A percentile compares a stretch with the other conserved stretches of the same genome.
phyloP scores from a whole-genome alignment of 2,888 invertebrate genomes.

The Anoplius nigerrimus region DNA sequence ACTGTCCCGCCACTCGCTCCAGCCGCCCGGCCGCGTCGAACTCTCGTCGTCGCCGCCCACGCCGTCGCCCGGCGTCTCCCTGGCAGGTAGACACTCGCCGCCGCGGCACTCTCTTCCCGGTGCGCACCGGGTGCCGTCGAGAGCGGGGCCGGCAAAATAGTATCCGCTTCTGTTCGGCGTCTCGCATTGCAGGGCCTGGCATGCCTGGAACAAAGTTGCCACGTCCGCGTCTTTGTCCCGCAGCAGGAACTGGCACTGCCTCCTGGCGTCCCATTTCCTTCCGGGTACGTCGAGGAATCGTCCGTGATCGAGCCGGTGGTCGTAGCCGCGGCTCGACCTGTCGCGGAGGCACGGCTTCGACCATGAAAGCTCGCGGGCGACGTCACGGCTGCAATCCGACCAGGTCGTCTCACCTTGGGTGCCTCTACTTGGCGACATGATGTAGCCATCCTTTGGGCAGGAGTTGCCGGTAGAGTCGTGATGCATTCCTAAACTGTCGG shows the following conservation, averaged over 20 bases:
- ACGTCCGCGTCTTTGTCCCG: conserved; percentile 82
- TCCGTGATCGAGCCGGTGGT: conserved; percentile 77
- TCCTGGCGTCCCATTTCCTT: conserved; percentile 83
- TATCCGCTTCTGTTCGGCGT: conserved; percentile 84
- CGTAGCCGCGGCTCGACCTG: conserved; percentile 71
- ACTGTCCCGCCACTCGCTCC: conserved; percentile 81
- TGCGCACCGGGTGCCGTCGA: conserved; percentile 87
- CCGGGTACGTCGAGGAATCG: conserved; percentile 82
- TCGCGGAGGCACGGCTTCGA: conserved; percentile 79
- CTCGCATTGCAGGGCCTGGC: conserved; percentile 83
- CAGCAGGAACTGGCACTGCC: conserved; percentile 84
- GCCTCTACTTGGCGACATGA: conserved; percentile 89
- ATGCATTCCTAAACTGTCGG: conserved; percentile 84
- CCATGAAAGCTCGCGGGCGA: conserved; percentile 76
- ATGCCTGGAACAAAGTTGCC: conserved; percentile 75
- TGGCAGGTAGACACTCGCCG: conserved; percentile 60
- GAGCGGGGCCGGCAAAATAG: conserved; percentile 88
- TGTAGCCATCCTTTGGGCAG: conserved; percentile 86
- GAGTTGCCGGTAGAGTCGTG: conserved; percentile 85
- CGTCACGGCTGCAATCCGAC: conserved; percentile 85
- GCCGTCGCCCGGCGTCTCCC: conserved; percentile 28
- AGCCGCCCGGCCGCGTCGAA: conserved; percentile 74
- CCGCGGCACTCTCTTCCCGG: conserved; percentile 77
- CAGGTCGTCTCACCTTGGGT: conserved; percentile 86
- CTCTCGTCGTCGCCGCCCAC: conserved; percentile 56